Evolutionary conservation across 2,113 vertebrate genomes (phyloP).

Genomic region (Cephalopholis sonnerati): DNA sequence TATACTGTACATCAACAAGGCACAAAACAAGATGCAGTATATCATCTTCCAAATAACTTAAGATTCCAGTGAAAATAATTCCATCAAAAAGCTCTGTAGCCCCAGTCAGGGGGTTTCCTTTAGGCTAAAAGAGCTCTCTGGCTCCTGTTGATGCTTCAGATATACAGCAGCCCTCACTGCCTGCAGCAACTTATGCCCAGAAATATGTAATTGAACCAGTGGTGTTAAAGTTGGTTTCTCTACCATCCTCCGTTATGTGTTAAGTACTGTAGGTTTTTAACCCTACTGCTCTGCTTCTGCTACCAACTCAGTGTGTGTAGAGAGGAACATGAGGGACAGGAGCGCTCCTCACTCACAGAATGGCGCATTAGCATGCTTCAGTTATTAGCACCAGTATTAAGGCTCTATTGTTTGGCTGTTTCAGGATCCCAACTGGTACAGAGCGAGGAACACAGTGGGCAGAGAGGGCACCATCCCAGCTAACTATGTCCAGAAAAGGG

Average conservation of each 20-base stretch:
- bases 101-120: constrained; percentile 1
- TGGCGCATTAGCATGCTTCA: not conserved
- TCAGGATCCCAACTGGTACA: constrained; percentile 99
- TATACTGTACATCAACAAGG: not conserved
- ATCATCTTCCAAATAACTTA: not conserved
- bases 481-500: constrained; percentile 98
- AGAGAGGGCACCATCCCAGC: constrained; percentile 97
- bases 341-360: not conserved
- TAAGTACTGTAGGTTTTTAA: not conserved
- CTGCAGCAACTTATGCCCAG: not conserved
- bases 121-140: not conserved
- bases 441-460: constrained; percentile 95
- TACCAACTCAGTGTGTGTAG: not conserved
- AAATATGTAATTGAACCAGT: constrained; percentile 13
- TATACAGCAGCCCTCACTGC: not conserved
- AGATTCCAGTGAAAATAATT: not conserved
- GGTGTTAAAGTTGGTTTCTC: constrained; percentile 1
- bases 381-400: not conserved
- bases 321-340: not conserved
- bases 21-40: not conserved
- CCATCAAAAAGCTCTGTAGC: constrained; percentile 12
- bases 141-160: constrained; percentile 1
- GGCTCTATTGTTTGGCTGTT: constrained; percentile 5
- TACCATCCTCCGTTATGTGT: not conserved
- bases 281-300: not conserved